Evolutionary conservation across 2,888 invertebrate genomes (phyloP).

Genomic region (Therioaphis trifolii): DNA sequence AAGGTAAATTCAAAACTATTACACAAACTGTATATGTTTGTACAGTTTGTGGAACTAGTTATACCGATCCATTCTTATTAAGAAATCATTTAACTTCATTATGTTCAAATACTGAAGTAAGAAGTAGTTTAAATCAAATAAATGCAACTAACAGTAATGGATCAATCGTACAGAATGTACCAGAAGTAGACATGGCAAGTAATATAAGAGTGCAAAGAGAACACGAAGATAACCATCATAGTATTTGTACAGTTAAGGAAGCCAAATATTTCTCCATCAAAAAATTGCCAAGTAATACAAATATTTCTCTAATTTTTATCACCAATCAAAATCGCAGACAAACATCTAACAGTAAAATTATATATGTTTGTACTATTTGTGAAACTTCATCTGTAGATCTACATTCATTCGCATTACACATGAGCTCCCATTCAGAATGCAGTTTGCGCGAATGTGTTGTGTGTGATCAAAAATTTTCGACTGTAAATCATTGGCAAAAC

Average conservation of each 20-base stretch:
- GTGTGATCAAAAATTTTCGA: background rate
- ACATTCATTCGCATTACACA: conserved; percentile 46
- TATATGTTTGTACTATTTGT: conserved; percentile 37
- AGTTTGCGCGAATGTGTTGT: conserved; percentile 39
- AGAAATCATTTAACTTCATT: too few relatives aligned
- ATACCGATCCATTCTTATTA: too few relatives aligned
- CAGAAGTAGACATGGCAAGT: too few relatives aligned
- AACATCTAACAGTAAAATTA: background rate
- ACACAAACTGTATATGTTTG: too few relatives aligned
- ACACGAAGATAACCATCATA: background rate
- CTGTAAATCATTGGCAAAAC: conserved; percentile 1
- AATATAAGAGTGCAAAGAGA: background rate
- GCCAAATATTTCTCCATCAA: background rate
- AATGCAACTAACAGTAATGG: background rate
- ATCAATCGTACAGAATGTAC: too few relatives aligned
- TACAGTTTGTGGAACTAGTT: too few relatives aligned
- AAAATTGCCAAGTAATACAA: background rate
- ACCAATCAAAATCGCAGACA: background rate
- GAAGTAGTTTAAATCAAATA: background rate
- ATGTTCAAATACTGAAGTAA: too few relatives aligned
- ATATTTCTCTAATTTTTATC: background rate
- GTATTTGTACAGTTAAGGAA: background rate
- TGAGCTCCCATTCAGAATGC: background rate
- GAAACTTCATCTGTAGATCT: conserved; percentile 4
- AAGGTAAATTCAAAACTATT: too few relatives aligned